phyloP scores from a whole-genome alignment of 2,888 invertebrate genomes.

The Microchrysa polita region DNA sequence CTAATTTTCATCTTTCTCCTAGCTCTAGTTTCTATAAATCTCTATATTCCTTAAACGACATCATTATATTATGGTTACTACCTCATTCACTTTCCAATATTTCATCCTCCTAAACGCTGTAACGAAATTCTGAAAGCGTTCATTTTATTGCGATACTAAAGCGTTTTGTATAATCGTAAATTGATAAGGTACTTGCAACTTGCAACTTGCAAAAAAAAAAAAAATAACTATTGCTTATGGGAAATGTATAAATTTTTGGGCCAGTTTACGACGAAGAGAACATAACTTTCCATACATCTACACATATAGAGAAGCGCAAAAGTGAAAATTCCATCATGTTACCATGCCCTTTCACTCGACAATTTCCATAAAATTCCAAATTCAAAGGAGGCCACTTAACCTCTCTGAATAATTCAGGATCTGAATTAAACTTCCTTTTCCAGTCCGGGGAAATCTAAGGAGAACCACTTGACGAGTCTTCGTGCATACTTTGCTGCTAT shows the following conservation, averaged over 20 bases:
- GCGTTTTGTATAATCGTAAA: background rate
- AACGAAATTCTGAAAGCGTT: no score
- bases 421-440: conserved; percentile 34
- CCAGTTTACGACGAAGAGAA: background rate
- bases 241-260: background rate
- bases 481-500: no score
- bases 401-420: conserved; percentile 31
- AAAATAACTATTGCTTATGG: no score
- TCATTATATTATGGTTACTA: no score
- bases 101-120: no score
- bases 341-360: conserved; percentile 4
- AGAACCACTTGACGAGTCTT: background rate
- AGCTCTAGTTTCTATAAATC: no score
- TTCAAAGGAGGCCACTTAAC: conserved; percentile 33
- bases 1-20: no score
- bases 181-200: background rate
- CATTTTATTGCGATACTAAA: no score
- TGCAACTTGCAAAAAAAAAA: no score
- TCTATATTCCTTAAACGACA: no score
- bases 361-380: conserved; percentile 29
- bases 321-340: background rate
- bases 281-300: conserved; percentile 7
- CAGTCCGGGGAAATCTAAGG: background rate
- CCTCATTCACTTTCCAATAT: no score
- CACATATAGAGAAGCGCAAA: no score